These are phyloP conservation scores for Ctenochaetus hawaiiensis DNA, from an alignment of 2,797 vertebrate species.

Conservation along the genomic window DNA sequence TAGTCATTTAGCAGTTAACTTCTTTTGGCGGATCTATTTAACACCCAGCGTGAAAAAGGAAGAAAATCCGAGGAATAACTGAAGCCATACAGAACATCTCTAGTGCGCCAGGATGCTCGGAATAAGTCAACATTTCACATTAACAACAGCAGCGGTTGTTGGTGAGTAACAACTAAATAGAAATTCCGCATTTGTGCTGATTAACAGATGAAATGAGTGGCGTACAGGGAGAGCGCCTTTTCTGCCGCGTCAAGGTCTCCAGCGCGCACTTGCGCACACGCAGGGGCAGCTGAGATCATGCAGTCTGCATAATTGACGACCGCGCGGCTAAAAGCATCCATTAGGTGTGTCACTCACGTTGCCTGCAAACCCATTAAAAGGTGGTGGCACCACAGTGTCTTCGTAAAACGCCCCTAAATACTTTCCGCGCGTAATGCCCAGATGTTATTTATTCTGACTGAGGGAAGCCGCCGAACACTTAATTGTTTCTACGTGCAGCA, in stretches of 20 bases:
- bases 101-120: conserved; percentile 61
- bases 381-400: conserved; percentile 53
- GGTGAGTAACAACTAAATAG: conserved; percentile 62
- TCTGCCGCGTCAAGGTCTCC: not conserved
- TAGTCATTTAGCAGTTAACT: conserved; percentile 4
- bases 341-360: conserved; percentile 49
- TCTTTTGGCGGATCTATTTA: conserved; percentile 14
- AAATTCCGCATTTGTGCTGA: not conserved
- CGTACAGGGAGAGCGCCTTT: not conserved
- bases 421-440: conserved; percentile 43
- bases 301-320: conserved; percentile 44
- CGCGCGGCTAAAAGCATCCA: conserved; percentile 48
- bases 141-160: conserved; percentile 46
- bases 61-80: conserved; percentile 40
- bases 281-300: conserved; percentile 2
- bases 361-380: conserved; percentile 14
- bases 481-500: conserved; percentile 44
- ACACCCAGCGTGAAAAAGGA: not conserved
- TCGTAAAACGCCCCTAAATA: conserved; percentile 43
- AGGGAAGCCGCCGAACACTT: conserved; percentile 36
- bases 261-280: conserved; percentile 42
- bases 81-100: conserved; percentile 20
- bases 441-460: conserved; percentile 52
- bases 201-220: not conserved
- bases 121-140: conserved; percentile 26